A percentile compares a stretch with the other conserved stretches of the same genome.
Conservation (phyloP, 2,113 vertebrate species). For the Zingel zingel region DNA sequence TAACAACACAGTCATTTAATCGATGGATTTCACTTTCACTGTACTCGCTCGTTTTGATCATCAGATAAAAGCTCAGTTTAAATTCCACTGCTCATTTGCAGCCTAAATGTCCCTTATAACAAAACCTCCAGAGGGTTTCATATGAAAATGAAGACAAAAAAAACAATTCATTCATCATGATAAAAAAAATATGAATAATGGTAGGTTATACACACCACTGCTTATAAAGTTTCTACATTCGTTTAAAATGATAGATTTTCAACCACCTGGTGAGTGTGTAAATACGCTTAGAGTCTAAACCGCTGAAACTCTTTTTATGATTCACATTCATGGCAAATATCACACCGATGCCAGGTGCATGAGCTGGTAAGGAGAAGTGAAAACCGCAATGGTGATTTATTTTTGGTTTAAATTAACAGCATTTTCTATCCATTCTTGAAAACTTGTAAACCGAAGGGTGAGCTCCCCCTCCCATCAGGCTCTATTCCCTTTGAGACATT, state of each 20-base stretch:
- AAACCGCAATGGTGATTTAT: slow-evolving; percentile 24
- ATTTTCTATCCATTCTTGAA: slow-evolving; percentile 2
- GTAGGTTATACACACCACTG: neutral
- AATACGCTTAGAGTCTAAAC: slow-evolving; percentile 40
- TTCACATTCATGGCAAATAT: slow-evolving; percentile 46
- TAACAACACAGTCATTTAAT: neutral
- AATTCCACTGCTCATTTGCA: neutral
- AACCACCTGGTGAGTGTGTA: slow-evolving; percentile 30
- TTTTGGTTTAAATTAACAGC: slow-evolving; percentile 31
- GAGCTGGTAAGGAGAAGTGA: slow-evolving; percentile 15
- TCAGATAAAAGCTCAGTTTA: slow-evolving; percentile 30
- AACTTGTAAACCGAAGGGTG: slow-evolving; percentile 33
- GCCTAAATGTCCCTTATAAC: slow-evolving; percentile 1
- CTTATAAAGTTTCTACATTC: slow-evolving; percentile 7
- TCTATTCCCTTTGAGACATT: slow-evolving; percentile 46
- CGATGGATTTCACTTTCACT: neutral
- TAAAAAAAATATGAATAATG: neutral
- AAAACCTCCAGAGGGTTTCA: neutral
- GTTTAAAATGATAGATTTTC: slow-evolving; percentile 12
- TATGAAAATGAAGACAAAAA: neutral
- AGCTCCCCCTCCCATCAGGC: slow-evolving; percentile 51
- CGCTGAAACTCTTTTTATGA: slow-evolving; percentile 52
- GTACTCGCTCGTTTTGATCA: neutral
- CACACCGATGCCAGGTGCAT: slow-evolving; percentile 23
- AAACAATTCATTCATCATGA: neutral